These are phyloP conservation scores for Vulpes vulpes DNA, from an alignment of 2,113 vertebrate species.

Conservation along the genomic window DNA sequence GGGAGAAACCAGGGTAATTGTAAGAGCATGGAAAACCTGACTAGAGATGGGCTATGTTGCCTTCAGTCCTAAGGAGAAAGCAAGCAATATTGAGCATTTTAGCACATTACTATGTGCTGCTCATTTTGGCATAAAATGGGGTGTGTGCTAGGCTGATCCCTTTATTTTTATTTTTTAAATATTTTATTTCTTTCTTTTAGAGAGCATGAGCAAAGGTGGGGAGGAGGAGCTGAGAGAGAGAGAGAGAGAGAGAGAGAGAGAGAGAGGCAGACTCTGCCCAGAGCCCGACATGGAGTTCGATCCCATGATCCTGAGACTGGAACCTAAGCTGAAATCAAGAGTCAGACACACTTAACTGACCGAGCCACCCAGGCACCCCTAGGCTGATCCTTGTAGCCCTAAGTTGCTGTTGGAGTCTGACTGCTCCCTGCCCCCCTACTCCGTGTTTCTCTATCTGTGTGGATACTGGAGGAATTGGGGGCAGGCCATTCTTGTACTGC, in stretches of 20 bases:
- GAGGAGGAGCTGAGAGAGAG: background rate
- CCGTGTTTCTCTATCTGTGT: fast-evolving
- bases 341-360: background rate
- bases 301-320: background rate
- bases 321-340: background rate
- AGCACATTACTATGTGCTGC: fast-evolving
- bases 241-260: background rate
- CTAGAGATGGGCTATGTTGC: background rate
- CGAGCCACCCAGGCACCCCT: background rate
- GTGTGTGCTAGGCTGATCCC: background rate
- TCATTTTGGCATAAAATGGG: background rate
- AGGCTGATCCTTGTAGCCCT: background rate
- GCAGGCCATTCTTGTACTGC: background rate
- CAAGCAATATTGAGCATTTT: background rate
- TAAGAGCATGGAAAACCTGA: background rate
- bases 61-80: background rate
- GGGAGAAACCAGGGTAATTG: background rate
- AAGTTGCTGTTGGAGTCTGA: background rate
- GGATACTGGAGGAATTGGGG: background rate
- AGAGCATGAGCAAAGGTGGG: background rate
- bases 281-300: background rate
- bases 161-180: background rate
- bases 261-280: background rate
- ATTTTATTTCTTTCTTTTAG: background rate
- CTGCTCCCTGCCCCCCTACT: background rate